phyloP scores from a whole-genome alignment of 1,140 invertebrate species.

The Orchesella cincta region DNA sequence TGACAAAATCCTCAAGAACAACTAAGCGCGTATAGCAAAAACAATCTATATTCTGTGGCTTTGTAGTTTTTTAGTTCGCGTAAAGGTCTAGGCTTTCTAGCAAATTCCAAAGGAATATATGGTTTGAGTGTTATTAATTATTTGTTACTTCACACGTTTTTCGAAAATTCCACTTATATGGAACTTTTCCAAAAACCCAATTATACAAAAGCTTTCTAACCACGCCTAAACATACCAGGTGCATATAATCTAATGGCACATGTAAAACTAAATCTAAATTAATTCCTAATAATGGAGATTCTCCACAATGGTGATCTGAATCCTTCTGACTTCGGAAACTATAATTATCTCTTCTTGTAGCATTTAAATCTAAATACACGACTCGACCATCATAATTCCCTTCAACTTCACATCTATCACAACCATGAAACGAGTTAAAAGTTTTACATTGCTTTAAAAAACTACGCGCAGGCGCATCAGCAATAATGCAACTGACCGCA shows the following conservation, averaged over 20 bases:
- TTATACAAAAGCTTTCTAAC: slow-evolving; percentile 42
- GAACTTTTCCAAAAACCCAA: slow-evolving; percentile 30
- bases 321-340: slow-evolving; percentile 14
- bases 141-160: slow-evolving; percentile 21
- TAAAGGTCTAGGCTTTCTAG: slow-evolving; percentile 55
- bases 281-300: slow-evolving; percentile 27
- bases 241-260: slow-evolving; percentile 51
- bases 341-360: neutral
- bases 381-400: neutral
- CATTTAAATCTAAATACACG: neutral
- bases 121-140: slow-evolving; percentile 1
- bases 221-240: slow-evolving; percentile 47
- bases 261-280: slow-evolving; percentile 44
- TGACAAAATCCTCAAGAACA: neutral
- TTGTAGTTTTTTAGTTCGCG: slow-evolving; percentile 57
- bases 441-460: neutral
- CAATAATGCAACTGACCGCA: neutral
- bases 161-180: neutral
- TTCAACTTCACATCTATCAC: neutral
- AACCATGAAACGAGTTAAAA: neutral
- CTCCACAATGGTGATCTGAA: slow-evolving; percentile 33
- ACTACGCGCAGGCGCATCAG: neutral
- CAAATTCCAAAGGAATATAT: slow-evolving; percentile 55
- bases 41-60: slow-evolving; percentile 58
- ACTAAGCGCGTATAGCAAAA: slow-evolving; percentile 36